These are phyloP conservation scores for Sebastes minor DNA, from an alignment of 2,797 vertebrate species.

Conservation along the genomic window DNA sequence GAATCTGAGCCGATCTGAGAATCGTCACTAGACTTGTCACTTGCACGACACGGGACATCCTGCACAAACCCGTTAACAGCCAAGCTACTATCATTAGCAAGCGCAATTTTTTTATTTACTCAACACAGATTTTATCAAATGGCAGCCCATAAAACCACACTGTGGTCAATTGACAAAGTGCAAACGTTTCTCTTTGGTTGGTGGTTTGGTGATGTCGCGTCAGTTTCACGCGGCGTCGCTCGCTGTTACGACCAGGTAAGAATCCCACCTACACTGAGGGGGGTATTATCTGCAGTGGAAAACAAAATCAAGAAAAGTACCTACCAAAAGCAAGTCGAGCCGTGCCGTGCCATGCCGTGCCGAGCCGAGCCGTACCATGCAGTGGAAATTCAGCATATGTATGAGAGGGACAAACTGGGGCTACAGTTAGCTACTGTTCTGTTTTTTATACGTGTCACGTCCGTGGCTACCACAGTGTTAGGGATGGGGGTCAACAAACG, in stretches of 20 bases:
- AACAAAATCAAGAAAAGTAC: neutral
- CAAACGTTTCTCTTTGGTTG: neutral
- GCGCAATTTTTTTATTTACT: neutral
- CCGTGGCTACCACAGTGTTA: too few relatives aligned
- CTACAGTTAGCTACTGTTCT: too few relatives aligned
- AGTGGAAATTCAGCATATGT: too few relatives aligned
- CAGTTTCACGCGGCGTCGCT: neutral
- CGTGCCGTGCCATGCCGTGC: too few relatives aligned
- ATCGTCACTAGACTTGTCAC: neutral
- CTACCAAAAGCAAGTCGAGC: too few relatives aligned
- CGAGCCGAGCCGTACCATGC: too few relatives aligned
- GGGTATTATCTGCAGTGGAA: neutral
- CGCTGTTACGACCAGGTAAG: neutral
- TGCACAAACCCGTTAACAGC: neutral
- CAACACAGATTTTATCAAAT: neutral
- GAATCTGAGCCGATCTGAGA: neutral
- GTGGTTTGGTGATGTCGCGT: neutral
- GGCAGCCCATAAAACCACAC: neutral
- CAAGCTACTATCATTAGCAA: neutral
- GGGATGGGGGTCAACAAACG: neutral
- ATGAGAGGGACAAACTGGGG: too few relatives aligned
- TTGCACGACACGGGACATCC: neutral
- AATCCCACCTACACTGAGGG: neutral
- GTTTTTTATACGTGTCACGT: too few relatives aligned
- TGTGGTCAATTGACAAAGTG: neutral